Evolutionary conservation across 2,888 invertebrate species (phyloP).

Genomic region (Polymixis flavicincta): DNA sequence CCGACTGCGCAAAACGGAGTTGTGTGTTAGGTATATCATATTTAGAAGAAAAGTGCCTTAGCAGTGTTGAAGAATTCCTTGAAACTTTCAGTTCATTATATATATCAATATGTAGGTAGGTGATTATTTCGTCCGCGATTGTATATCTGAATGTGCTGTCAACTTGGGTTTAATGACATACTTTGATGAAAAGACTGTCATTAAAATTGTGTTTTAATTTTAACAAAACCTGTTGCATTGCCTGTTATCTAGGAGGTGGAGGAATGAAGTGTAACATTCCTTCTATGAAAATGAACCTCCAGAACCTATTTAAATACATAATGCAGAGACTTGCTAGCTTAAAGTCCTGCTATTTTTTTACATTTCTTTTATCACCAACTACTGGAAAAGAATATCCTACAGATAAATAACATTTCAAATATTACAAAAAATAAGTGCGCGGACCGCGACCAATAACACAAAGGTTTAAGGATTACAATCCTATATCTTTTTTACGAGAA

Average conservation of each 20-base stretch:
- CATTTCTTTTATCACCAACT: not conserved
- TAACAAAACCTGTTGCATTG: not conserved
- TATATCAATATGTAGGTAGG: no score
- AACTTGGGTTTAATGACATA: not conserved
- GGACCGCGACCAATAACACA: conserved; percentile 33
- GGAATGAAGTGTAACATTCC: not conserved
- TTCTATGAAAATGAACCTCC: not conserved
- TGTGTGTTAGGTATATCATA: not conserved
- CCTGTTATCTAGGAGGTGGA: not conserved
- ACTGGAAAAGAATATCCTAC: not conserved
- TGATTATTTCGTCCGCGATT: not conserved
- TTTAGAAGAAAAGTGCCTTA: not conserved
- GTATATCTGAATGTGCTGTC: not conserved
- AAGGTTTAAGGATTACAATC: conserved; percentile 46
- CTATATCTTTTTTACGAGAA: conserved; percentile 59
- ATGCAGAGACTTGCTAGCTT: no score
- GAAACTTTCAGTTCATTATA: not conserved
- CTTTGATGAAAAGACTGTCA: not conserved
- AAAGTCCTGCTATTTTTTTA: not conserved
- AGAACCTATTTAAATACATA: not conserved
- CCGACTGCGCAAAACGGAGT: conserved; percentile 11
- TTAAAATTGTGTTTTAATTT: not conserved
- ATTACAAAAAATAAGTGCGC: not conserved
- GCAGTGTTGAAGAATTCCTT: not conserved
- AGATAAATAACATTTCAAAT: conserved; percentile 6